Conservation (phyloP, 2,888 invertebrate species). For the Acleris emargana region DNA sequence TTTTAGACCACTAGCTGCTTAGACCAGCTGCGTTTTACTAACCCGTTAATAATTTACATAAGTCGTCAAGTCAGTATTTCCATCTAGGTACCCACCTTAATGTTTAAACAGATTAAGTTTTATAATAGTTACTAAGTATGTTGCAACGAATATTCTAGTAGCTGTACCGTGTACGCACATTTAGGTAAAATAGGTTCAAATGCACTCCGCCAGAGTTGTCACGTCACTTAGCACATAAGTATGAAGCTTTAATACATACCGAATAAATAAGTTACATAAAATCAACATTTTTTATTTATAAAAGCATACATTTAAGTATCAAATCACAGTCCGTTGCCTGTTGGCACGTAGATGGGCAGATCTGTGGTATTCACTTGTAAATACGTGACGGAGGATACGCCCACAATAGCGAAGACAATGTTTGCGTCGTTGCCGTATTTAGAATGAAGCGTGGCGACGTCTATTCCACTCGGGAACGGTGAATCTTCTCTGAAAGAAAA, state of each 20-base stretch:
- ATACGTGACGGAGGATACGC: slow-evolving; percentile 69
- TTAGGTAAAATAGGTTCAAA: slow-evolving; percentile 7
- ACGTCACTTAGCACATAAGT: slow-evolving; percentile 44
- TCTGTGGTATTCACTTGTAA: slow-evolving; percentile 68
- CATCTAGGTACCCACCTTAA: no score
- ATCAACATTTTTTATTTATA: slow-evolving; percentile 36
- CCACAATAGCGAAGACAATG: slow-evolving; percentile 72
- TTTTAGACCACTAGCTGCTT: no score
- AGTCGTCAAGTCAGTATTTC: no score
- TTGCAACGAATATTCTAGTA: slow-evolving; percentile 5
- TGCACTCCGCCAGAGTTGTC: slow-evolving; percentile 62
- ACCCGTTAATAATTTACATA: no score
- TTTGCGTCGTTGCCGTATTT: slow-evolving; percentile 61
- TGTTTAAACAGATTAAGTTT: no score
- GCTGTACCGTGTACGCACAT: background rate
- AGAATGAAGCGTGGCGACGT: slow-evolving; percentile 57
- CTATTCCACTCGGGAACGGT: slow-evolving; percentile 54
- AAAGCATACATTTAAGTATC: slow-evolving; percentile 19
- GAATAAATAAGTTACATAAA: slow-evolving; percentile 15
- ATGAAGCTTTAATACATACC: slow-evolving; percentile 44
- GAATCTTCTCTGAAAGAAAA: slow-evolving; percentile 62
- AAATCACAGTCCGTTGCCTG: slow-evolving; percentile 43
- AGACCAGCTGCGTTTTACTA: no score
- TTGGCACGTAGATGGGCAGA: slow-evolving; percentile 60
- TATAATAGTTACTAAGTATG: background rate